Conservation (phyloP, 2,113 vertebrate species). For the Ictalurus punctatus region DNA sequence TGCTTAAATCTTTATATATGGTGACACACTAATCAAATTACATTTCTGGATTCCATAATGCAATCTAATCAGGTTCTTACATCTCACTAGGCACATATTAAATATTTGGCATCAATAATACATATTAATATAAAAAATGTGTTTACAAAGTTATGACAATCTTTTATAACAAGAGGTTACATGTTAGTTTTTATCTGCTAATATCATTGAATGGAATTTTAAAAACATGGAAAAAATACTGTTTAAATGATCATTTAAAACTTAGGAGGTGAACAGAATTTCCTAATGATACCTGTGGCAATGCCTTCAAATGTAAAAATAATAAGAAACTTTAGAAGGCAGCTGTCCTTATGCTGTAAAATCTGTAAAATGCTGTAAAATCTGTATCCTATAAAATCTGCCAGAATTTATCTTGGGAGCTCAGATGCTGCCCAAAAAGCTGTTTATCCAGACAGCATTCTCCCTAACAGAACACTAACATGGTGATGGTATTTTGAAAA, state of each 20-base stretch:
- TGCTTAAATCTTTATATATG: neutral
- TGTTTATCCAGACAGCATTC: neutral
- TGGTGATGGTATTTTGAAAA: neutral
- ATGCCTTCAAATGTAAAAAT: neutral
- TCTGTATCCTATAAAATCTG: too few relatives aligned
- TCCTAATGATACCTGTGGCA: neutral
- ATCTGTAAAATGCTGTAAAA: too few relatives aligned
- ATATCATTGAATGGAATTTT: neutral
- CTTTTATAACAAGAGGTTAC: neutral
- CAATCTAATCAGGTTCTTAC: neutral
- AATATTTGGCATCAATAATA: neutral
- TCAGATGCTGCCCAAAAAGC: neutral
- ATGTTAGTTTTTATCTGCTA: neutral
- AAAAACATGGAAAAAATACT: neutral
- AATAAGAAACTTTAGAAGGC: neutral
- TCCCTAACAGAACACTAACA: neutral
- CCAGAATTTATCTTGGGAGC: constrained; percentile 1
- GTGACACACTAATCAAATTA: neutral
- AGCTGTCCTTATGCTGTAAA: neutral
- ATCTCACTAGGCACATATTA: too few relatives aligned
- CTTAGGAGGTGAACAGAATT: neutral
- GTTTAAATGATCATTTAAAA: neutral
- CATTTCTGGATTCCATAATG: neutral
- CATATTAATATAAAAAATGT: neutral
- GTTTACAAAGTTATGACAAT: neutral